These are phyloP conservation scores for Gallirallus australis DNA, from an alignment of 2,797 vertebrate genomes.

Conservation along the genomic window DNA sequence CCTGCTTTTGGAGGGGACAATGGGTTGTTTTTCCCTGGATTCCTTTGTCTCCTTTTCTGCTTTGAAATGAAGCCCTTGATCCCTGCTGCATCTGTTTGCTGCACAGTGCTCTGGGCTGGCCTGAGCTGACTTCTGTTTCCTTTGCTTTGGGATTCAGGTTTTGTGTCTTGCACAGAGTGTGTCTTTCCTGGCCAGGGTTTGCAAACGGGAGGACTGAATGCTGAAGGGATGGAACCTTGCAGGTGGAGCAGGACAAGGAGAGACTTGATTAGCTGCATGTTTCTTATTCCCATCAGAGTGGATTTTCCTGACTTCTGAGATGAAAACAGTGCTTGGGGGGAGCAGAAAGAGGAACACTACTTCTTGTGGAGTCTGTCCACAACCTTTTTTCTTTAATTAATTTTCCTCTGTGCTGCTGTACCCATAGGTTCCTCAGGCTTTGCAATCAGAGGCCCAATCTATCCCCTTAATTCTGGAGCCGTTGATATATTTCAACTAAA, in stretches of 20 bases:
- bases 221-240: not conserved
- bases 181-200: not conserved
- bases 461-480: not conserved
- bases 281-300: not conserved
- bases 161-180: not conserved
- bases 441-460: not conserved
- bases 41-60: not conserved
- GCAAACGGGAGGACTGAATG: not conserved
- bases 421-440: not conserved
- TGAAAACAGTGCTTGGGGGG: not conserved
- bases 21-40: not conserved
- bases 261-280: rapidly evolving
- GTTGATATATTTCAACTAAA: not conserved
- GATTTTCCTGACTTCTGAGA: not conserved
- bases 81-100: not conserved
- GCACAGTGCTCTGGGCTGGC: not conserved
- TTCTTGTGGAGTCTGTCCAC: not conserved
- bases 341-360: not conserved
- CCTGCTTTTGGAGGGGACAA: not conserved
- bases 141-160: not conserved
- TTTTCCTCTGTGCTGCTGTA: not conserved
- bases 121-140: not conserved
- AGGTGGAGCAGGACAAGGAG: not conserved
- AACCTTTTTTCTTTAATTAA: not conserved
- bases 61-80: not conserved